phyloP scores from a whole-genome alignment of 2,888 invertebrate genomes.

The Cerastoderma edule region DNA sequence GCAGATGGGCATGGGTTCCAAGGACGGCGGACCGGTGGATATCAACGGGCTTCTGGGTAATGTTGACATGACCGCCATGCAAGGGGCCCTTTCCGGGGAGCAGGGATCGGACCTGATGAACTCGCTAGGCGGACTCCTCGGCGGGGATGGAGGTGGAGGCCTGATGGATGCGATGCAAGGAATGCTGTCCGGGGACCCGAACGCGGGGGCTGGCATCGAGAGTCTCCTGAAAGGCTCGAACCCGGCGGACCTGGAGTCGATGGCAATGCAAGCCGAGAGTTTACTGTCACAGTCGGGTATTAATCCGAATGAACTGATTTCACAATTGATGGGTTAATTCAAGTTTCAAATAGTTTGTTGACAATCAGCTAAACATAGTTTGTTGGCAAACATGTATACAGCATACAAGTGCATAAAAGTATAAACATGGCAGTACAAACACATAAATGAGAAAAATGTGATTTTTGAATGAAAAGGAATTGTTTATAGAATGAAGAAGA shows the following conservation, averaged over 20 bases:
- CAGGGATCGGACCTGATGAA: constrained; percentile 49
- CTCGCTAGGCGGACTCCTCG: constrained; percentile 39
- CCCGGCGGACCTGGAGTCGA: constrained; percentile 22
- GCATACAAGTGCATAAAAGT: too few species aligned
- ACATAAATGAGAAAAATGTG: too few species aligned
- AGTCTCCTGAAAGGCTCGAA: constrained; percentile 34
- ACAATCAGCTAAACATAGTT: too few species aligned
- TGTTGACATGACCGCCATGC: constrained; percentile 47
- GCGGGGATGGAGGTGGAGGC: constrained; percentile 43
- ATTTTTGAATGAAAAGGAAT: too few species aligned
- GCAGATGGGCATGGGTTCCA: constrained; percentile 31
- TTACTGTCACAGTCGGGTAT: constrained; percentile 45
- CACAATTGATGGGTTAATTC: constrained; percentile 16
- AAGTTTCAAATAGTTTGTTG: too few species aligned
- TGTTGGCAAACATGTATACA: too few species aligned
- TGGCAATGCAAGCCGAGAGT: constrained; percentile 54
- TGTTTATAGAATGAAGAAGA: too few species aligned
- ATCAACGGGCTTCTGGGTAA: constrained; percentile 35
- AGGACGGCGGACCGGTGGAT: constrained; percentile 18
- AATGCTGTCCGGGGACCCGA: constrained; percentile 47
- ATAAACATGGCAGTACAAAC: too few species aligned
- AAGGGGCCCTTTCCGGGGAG: constrained; percentile 32
- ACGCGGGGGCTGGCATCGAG: constrained; percentile 32
- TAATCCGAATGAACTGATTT: constrained; percentile 36
- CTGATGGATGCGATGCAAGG: constrained; percentile 52